Evolutionary conservation across 1,140 invertebrate species (phyloP).

Genomic region (Drosophila teissieri): DNA sequence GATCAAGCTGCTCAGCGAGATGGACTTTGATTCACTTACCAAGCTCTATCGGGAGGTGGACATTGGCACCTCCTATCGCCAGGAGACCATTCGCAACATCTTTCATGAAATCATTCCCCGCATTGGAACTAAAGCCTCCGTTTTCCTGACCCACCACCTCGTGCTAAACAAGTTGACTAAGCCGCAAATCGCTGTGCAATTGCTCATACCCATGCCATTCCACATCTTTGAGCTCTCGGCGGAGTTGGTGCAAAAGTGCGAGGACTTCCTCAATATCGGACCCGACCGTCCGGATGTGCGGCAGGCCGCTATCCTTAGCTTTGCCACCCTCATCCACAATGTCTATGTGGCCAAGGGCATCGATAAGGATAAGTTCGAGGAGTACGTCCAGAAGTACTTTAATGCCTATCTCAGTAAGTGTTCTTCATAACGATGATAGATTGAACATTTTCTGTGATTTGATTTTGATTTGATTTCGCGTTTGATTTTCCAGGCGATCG

Average conservation of each 20-base stretch:
- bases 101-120: constrained; percentile 90
- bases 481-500: constrained; percentile 86
- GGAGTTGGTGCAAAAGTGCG: constrained; percentile 85
- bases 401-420: constrained; percentile 79
- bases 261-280: constrained; percentile 86
- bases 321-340: constrained; percentile 89
- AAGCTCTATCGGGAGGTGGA: constrained; percentile 86
- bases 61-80: constrained; percentile 87
- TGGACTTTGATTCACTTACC: constrained; percentile 85
- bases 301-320: constrained; percentile 89
- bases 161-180: constrained; percentile 87
- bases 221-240: constrained; percentile 86
- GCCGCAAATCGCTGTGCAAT: constrained; percentile 86
- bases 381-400: constrained; percentile 89
- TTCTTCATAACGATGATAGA: too few species aligned
- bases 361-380: constrained; percentile 88
- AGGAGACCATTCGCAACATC: constrained; percentile 89
- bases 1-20: constrained; percentile 85
- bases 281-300: constrained; percentile 86
- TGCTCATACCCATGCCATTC: constrained; percentile 87
- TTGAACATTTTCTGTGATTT: too few species aligned
- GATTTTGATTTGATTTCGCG: too few species aligned
- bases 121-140: constrained; percentile 88
- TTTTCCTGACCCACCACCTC: constrained; percentile 88
- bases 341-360: constrained; percentile 86